These are phyloP conservation scores for Bubo bubo DNA, from an alignment of 2,113 vertebrate species.

Conservation along the genomic window DNA sequence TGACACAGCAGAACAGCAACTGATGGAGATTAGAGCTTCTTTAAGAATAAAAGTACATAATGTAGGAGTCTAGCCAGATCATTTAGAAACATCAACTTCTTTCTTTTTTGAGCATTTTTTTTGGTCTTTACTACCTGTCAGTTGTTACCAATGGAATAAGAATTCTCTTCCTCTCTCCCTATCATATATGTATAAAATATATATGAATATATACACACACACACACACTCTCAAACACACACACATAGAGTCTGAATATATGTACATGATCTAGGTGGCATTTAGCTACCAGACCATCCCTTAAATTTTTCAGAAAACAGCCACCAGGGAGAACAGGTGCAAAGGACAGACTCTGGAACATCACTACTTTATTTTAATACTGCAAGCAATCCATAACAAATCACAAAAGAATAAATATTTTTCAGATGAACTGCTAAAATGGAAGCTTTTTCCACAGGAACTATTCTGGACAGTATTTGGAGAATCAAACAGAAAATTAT, in stretches of 20 bases:
- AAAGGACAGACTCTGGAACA: neutral
- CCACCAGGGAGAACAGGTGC: neutral
- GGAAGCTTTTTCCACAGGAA: neutral
- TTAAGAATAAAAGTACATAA: neutral
- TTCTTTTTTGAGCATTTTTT: neutral
- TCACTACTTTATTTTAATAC: neutral
- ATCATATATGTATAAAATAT: neutral
- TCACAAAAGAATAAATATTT: neutral
- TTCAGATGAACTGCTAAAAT: neutral
- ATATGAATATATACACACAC: accelerated
- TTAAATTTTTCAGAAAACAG: neutral
- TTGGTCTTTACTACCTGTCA: neutral
- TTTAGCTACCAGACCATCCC: neutral
- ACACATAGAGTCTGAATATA: neutral
- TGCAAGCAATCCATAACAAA: neutral
- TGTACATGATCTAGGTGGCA: neutral
- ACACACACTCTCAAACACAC: neutral
- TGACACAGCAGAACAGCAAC: neutral
- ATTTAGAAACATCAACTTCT: neutral
- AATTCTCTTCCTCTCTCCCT: neutral
- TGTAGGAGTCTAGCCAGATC: neutral
- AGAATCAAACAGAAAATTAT: neutral
- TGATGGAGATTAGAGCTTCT: neutral
- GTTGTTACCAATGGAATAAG: neutral
- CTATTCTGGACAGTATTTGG: neutral